Evolutionary conservation across 2,113 vertebrate species (phyloP).

Genomic region (Bos taurus): DNA sequence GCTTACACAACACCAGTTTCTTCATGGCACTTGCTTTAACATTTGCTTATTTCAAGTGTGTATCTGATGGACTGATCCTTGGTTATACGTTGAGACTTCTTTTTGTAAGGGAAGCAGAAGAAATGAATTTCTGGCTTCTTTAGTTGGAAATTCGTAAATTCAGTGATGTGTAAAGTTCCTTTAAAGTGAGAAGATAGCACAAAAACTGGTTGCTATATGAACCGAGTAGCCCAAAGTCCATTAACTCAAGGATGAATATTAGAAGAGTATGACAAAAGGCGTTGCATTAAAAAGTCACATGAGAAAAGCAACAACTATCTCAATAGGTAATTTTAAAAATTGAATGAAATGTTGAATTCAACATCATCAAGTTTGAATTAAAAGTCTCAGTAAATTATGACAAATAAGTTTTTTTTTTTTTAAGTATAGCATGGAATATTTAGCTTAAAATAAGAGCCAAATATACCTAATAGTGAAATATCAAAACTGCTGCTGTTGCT

Average conservation of each 20-base stretch:
- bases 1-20: background rate
- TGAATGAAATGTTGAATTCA: background rate
- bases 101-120: background rate
- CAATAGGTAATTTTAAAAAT: background rate
- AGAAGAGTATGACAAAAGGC: background rate
- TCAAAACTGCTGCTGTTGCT: background rate
- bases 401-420: background rate
- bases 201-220: background rate
- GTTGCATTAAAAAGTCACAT: background rate
- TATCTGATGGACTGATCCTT: background rate
- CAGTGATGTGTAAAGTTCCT: background rate
- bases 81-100: background rate
- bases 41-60: background rate
- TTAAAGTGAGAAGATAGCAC: background rate
- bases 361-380: background rate
- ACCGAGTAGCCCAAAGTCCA: background rate
- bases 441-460: background rate
- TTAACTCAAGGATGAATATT: background rate
- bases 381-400: background rate
- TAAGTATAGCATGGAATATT: background rate
- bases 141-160: background rate
- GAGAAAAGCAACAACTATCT: background rate
- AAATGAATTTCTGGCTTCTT: background rate
- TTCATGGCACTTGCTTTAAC: background rate
- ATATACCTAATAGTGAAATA: background rate